phyloP scores from a whole-genome alignment of 1,140 invertebrate species.

The Sycophila sp. region DNA sequence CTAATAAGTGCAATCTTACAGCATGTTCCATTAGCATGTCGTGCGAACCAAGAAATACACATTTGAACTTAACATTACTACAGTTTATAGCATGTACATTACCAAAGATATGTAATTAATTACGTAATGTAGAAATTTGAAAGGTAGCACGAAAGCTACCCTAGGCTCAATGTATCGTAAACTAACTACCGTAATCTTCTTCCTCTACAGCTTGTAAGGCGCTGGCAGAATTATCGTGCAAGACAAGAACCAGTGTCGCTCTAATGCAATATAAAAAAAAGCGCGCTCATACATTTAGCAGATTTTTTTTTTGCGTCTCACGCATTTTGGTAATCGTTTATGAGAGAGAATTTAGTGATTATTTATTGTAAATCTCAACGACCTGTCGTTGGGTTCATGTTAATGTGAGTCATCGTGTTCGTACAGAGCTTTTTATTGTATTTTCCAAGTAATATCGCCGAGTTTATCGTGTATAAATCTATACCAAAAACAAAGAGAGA shows the following conservation, averaged over 20 bases:
- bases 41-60: not conserved
- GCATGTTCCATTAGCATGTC: not conserved
- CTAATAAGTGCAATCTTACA: too few species aligned
- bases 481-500: too few species aligned
- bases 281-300: not conserved
- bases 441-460: too few species aligned
- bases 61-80: not conserved
- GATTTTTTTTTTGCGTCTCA: not conserved
- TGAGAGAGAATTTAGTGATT: not conserved
- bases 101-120: too few species aligned
- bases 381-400: not conserved
- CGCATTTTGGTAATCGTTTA: not conserved
- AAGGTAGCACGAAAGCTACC: constrained; percentile 11
- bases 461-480: too few species aligned
- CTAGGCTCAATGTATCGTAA: not conserved
- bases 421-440: not conserved
- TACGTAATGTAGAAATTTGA: not conserved
- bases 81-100: too few species aligned
- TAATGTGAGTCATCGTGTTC: constrained; percentile 5
- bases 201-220: constrained; percentile 31
- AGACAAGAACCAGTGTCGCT: not conserved
- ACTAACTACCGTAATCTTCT: constrained; percentile 11
- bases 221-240: constrained; percentile 13
- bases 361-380: not conserved
- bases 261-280: constrained; percentile 12